phyloP scores from a whole-genome alignment of 2,113 vertebrate species.

The Gymnobelideus leadbeateri region DNA sequence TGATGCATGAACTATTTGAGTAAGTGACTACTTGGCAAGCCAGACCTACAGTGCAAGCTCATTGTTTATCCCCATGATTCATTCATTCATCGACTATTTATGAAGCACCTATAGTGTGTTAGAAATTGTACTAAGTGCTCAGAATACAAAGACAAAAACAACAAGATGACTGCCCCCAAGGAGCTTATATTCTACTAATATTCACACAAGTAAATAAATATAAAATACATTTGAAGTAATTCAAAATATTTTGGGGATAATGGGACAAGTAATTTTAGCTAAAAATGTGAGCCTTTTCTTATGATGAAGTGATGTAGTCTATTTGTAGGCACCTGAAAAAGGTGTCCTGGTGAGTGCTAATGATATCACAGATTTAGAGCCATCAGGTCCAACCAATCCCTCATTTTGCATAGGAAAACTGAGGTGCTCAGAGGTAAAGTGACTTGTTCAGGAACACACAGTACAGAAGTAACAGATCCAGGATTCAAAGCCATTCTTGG shows the following conservation, averaged over 20 bases:
- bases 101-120: not conserved
- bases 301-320: not conserved
- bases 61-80: not conserved
- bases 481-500: not conserved
- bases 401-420: constrained; percentile 1
- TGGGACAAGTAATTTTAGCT: not conserved
- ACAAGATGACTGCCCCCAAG: not conserved
- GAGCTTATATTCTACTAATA: not conserved
- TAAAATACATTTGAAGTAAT: not conserved
- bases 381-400: not conserved
- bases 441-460: not conserved
- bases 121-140: not conserved
- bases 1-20: not conserved
- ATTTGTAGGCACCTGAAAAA: not conserved
- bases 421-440: not conserved
- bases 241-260: not conserved
- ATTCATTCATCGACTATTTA: not conserved
- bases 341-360: not conserved
- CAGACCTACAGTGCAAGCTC: not conserved
- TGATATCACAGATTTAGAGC: not conserved
- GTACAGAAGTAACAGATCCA: not conserved
- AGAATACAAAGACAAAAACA: not conserved
- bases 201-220: not conserved
- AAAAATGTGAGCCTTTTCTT: not conserved
- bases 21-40: not conserved